These are phyloP conservation scores for Perognathus longimembris DNA, from an alignment of 2,113 vertebrate species.

Conservation along the genomic window DNA sequence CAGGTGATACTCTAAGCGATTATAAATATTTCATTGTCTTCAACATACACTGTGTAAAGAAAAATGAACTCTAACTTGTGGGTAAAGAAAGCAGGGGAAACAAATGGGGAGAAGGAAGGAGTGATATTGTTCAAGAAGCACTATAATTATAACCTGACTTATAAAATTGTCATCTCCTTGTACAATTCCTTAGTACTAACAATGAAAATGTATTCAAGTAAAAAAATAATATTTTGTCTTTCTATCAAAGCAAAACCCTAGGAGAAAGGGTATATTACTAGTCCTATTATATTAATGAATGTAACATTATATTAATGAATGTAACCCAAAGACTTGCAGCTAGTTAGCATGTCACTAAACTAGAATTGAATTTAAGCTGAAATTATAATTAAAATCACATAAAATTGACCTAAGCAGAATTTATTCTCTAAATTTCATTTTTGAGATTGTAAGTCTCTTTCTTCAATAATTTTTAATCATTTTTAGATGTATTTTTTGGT, in stretches of 20 bases:
- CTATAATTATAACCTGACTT: too few species aligned
- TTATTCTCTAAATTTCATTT: neutral
- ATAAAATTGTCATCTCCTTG: too few species aligned
- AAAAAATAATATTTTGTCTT: neutral
- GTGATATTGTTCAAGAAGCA: too few species aligned
- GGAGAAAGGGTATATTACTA: neutral
- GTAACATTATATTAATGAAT: too few species aligned
- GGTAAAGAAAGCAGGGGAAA: too few species aligned
- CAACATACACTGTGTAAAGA: too few species aligned
- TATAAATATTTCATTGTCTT: neutral
- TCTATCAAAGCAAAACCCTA: neutral
- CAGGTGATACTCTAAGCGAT: neutral
- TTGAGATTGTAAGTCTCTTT: neutral
- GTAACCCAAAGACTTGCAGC: neutral
- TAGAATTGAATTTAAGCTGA: neutral
- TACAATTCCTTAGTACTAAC: too few species aligned
- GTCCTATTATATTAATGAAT: neutral
- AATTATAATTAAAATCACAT: constrained; percentile 11
- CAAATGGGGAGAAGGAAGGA: too few species aligned
- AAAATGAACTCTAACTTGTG: too few species aligned
- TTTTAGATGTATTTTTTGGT: constrained; percentile 36
- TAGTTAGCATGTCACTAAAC: neutral
- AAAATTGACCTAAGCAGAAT: neutral
- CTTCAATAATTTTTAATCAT: neutral
- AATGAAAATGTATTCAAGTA: neutral